These are phyloP conservation scores for Cyphomyrus discorhynchus DNA, from an alignment of 2,113 vertebrate species.

Conservation along the genomic window DNA sequence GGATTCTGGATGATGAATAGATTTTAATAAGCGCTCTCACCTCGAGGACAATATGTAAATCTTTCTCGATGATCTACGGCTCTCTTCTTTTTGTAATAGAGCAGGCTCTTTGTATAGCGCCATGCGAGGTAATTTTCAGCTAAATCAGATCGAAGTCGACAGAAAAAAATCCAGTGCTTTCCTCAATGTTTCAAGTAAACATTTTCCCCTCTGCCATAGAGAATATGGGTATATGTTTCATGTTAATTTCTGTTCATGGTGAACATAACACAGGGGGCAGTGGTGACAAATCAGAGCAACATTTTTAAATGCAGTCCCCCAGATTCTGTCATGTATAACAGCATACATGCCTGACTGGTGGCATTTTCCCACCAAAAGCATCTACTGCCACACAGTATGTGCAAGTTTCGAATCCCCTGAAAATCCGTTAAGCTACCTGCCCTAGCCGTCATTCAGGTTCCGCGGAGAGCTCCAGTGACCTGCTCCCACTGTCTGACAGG, in stretches of 20 bases:
- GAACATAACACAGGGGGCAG: neutral
- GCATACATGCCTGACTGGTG: neutral
- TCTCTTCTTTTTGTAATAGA: neutral
- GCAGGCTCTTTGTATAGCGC: neutral
- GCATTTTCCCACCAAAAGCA: neutral
- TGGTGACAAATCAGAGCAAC: neutral
- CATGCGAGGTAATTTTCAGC: neutral
- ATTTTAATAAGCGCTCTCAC: conserved; percentile 17
- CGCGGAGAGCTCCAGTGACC: neutral
- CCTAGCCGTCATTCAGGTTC: neutral
- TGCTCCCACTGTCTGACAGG: neutral
- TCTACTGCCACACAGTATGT: neutral
- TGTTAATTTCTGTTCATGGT: neutral
- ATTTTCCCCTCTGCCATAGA: neutral
- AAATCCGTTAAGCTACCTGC: neutral
- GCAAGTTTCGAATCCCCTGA: neutral
- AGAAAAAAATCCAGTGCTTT: neutral
- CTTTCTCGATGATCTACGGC: neutral
- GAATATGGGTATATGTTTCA: neutral
- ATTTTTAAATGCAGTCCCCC: neutral
- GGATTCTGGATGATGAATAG: conserved; percentile 10
- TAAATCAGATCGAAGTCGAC: neutral
- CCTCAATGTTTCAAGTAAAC: neutral
- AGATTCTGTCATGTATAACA: neutral
- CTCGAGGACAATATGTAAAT: conserved; percentile 17